Base-by-base conservation (phyloP, 1,140 invertebrate species). In the Temnothorax longispinosus region DNA sequence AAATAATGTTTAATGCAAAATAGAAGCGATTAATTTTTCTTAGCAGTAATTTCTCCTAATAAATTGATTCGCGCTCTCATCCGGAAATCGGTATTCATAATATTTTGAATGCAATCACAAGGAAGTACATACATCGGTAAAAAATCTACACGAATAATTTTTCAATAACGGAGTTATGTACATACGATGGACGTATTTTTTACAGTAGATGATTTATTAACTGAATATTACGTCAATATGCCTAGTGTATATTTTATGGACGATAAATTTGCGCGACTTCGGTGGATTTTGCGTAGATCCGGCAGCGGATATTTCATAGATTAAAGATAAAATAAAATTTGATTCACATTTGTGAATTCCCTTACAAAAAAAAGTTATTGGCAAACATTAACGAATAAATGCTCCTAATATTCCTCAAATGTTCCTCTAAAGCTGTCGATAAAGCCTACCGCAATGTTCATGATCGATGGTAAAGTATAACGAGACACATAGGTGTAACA, bases 211-310 rank as follows among this genome's bases (percentile, higher is more conserved):
- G 80, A 84, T 84, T 84, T 84, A 84, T 84, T 84, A 84, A 84
- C 80, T 56, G 80, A 84, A 84, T 84, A 84, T 84, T 84, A 84
- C 80, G 80, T 84, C 80, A 84, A 84, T 84, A 84, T 84, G 54
- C 54, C 80, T 84, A 84, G 80, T 75, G 80, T 84, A 84, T 56
- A 75, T 84, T 84, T 84, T 84, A 84, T 84, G 80, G 69, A 84
- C 56, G 80, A 84, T 84, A 84, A 84, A 84, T 84, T 84, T 84
- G 47, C 80, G 69, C 80, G 80, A 84, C 80, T 84, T 84, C 32
- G 54, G 80, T 75, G 80, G 71, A 84, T 84, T 84, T 84, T 75
- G 54, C 80, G 80, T 84, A 84, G 80, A 75, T 84, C 27, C 80
- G 69, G 18, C 10, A 60, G 38, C 65, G 80, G 18, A 74, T 82